A percentile compares a stretch with the other conserved stretches of the same genome.
Evolutionary conservation across 1,140 invertebrate species (phyloP).

Genomic region (Drosophila fuyamai): DNA sequence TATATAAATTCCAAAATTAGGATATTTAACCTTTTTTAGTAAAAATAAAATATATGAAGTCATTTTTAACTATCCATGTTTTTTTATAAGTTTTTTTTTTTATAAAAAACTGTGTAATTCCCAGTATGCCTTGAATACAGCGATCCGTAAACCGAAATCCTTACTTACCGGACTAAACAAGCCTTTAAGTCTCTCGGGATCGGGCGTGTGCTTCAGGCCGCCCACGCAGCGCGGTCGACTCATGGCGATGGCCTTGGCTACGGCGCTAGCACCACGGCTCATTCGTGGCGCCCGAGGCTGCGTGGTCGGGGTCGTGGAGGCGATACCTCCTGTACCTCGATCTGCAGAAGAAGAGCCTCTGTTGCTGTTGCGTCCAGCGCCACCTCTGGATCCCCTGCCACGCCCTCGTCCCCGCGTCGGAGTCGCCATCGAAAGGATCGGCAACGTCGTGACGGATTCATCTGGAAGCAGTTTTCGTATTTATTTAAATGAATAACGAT

Average conservation of each 20-base stretch:
- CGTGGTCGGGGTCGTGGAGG: constrained; percentile 1
- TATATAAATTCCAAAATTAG: too few relatives aligned
- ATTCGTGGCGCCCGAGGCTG: constrained; percentile 68
- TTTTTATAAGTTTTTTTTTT: too few relatives aligned
- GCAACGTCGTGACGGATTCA: constrained; percentile 51
- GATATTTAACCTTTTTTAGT: too few relatives aligned
- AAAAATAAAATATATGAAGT: too few relatives aligned
- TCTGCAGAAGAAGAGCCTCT: constrained; percentile 34
- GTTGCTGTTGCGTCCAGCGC: constrained; percentile 19
- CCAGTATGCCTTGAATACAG: too few relatives aligned
- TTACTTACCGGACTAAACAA: constrained; percentile 81
- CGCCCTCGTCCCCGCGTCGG: constrained; percentile 70
- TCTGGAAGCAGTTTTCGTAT: constrained; percentile 36
- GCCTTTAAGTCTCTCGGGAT: constrained; percentile 77
- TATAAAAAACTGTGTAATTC: too few relatives aligned
- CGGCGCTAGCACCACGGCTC: constrained; percentile 75
- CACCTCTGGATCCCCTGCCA: constrained; percentile 67
- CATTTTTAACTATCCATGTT: too few relatives aligned
- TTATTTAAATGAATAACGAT: not conserved
- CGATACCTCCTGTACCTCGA: constrained; percentile 11
- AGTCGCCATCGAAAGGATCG: constrained; percentile 22
- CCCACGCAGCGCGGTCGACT: constrained; percentile 77
- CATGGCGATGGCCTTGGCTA: constrained; percentile 76
- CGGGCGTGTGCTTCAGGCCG: constrained; percentile 77
- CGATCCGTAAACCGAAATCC: too few relatives aligned